A percentile compares a stretch with the other conserved stretches of the same genome.
Evolutionary conservation across 2,888 invertebrate genomes (phyloP).

Genomic region (Seira musarum): DNA sequence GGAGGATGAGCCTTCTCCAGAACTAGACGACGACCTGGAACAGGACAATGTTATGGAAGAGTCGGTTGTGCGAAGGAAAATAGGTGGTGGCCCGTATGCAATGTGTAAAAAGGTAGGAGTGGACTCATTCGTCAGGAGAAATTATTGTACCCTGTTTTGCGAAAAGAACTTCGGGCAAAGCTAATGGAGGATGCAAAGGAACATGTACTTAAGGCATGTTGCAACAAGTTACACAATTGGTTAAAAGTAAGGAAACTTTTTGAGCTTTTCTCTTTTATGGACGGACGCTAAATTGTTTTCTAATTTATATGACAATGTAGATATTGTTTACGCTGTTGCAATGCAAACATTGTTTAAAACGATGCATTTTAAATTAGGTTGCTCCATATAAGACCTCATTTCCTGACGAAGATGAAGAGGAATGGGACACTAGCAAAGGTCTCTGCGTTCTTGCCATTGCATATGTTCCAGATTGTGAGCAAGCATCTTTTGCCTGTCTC

Average conservation of each 20-base stretch:
- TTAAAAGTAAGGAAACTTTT: slow-evolving; percentile 82
- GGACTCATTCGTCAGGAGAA: slow-evolving; percentile 86
- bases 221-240: slow-evolving; percentile 91
- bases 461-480: slow-evolving; percentile 87
- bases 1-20: slow-evolving; percentile 75
- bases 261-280: not conserved
- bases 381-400: slow-evolving; percentile 81
- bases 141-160: slow-evolving; percentile 91
- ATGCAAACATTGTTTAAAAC: not conserved
- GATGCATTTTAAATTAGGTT: slow-evolving; percentile 72
- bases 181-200: slow-evolving; percentile 91
- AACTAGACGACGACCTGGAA: slow-evolving; percentile 74
- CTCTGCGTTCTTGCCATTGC: slow-evolving; percentile 90
- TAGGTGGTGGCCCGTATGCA: slow-evolving; percentile 87
- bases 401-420: slow-evolving; percentile 89
- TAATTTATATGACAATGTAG: not conserved
- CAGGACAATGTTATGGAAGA: slow-evolving; percentile 73
- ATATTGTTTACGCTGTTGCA: not conserved
- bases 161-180: slow-evolving; percentile 86
- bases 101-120: slow-evolving; percentile 90
- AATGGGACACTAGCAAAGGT: slow-evolving; percentile 90
- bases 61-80: slow-evolving; percentile 68
- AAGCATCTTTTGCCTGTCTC: slow-evolving; percentile 90
- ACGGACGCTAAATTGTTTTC: not conserved
- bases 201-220: slow-evolving; percentile 86